A percentile compares a stretch with the other conserved stretches of the same genome.
Conservation (phyloP, 2,888 invertebrate genomes). For the Cantharis lateralis region DNA sequence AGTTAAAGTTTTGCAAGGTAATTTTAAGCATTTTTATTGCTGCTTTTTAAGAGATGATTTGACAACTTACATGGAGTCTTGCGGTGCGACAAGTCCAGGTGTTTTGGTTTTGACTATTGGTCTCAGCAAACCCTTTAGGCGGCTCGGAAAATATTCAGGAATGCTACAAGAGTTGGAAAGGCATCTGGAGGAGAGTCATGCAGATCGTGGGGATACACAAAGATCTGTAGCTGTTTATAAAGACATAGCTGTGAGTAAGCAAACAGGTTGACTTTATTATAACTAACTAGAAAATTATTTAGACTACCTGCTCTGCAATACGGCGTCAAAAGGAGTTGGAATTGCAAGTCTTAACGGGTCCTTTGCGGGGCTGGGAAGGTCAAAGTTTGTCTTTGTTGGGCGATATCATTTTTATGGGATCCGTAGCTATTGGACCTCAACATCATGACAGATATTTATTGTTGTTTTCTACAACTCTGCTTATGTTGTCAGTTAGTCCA, state of each 20-base stretch:
- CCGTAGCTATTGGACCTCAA: slow-evolving; percentile 84
- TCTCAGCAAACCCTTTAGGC: slow-evolving; percentile 92
- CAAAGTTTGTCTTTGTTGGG: slow-evolving; percentile 76
- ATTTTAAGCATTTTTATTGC: not conserved
- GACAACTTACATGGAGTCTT: slow-evolving; percentile 85
- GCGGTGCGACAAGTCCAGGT: slow-evolving; percentile 84
- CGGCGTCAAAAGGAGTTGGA: slow-evolving; percentile 95
- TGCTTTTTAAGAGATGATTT: slow-evolving; percentile 71
- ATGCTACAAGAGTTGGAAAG: slow-evolving; percentile 94
- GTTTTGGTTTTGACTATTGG: slow-evolving; percentile 89
- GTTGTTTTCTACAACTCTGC: slow-evolving; percentile 84
- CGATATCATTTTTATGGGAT: slow-evolving; percentile 90
- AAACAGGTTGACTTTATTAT: not conserved
- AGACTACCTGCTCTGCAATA: slow-evolving; percentile 86
- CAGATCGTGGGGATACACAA: slow-evolving; percentile 96
- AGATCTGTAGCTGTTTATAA: slow-evolving; percentile 93
- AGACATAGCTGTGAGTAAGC: slow-evolving; percentile 82
- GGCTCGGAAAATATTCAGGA: slow-evolving; percentile 92
- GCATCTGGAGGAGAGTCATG: slow-evolving; percentile 93
- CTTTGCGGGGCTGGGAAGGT: slow-evolving; percentile 95
- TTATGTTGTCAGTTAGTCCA: slow-evolving; percentile 89
- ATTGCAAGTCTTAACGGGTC: slow-evolving; percentile 90
- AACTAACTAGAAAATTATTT: not conserved
- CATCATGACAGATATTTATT: slow-evolving; percentile 90
- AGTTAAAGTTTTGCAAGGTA: slow-evolving; percentile 41